phyloP scores from a whole-genome alignment of 2,113 vertebrate species.

The Proterorhinus semilunaris region DNA sequence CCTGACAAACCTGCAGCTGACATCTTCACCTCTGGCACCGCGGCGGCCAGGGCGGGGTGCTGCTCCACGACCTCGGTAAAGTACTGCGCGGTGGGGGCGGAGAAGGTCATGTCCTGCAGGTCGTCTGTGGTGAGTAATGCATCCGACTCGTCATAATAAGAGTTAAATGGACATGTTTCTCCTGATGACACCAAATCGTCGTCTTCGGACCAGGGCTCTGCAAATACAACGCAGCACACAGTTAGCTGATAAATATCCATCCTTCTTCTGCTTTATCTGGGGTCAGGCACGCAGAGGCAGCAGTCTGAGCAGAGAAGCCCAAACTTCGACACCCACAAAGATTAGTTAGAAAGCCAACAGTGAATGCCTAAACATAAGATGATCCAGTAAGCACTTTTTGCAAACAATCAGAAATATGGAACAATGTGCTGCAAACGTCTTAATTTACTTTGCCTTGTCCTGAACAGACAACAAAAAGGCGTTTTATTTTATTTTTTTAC shows the following conservation, averaged over 20 bases:
- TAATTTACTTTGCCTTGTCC: no score
- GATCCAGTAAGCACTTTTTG: no score
- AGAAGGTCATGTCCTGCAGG: conserved; percentile 29
- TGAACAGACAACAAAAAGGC: no score
- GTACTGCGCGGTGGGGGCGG: conserved; percentile 12
- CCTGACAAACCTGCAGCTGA: conserved; percentile 57
- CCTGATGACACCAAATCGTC: conserved; percentile 4
- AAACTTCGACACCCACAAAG: no score
- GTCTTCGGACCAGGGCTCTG: conserved; percentile 23
- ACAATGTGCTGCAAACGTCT: no score
- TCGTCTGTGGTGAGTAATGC: background rate
- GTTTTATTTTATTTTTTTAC: no score
- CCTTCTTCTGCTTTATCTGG: background rate
- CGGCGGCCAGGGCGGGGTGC: conserved; percentile 22
- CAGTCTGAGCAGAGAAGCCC: no score
- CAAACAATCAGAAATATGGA: no score
- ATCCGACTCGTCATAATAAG: conserved; percentile 11
- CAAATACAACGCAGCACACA: background rate
- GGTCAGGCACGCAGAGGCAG: no score
- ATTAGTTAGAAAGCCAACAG: no score
- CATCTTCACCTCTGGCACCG: conserved; percentile 66
- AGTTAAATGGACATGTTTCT: conserved; percentile 28
- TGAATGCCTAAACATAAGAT: no score
- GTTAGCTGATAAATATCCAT: background rate
- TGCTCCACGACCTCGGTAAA: conserved; percentile 13